Conservation (phyloP, 2,113 vertebrate genomes). For the Scartelaos histophorus region DNA sequence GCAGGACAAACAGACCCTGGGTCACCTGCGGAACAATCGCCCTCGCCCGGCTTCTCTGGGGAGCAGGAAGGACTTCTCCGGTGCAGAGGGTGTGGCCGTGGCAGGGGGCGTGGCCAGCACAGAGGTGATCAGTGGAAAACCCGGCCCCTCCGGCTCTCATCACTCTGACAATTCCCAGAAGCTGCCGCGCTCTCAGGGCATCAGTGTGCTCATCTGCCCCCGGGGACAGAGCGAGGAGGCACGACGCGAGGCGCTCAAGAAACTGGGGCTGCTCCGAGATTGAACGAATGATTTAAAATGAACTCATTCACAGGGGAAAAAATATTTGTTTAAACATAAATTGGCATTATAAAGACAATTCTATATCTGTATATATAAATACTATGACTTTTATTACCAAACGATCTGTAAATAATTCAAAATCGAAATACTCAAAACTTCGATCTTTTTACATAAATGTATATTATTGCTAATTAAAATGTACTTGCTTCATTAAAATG, state of each 20-base stretch:
- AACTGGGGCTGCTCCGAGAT: conserved; percentile 88
- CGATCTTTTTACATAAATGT: neutral
- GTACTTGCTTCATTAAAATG: neutral
- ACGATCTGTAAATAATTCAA: conserved; percentile 7
- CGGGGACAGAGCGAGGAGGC: conserved; percentile 72
- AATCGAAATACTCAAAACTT: neutral
- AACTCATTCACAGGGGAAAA: neutral
- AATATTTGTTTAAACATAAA: conserved; percentile 24
- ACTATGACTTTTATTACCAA: neutral
- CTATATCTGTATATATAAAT: neutral
- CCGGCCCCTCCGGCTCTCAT: conserved; percentile 45
- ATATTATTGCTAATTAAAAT: neutral
- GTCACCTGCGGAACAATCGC: conserved; percentile 65
- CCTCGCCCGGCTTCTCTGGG: conserved; percentile 80
- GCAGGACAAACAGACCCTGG: conserved; percentile 31
- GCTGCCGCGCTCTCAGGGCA: conserved; percentile 74
- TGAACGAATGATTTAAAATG: conserved; percentile 46
- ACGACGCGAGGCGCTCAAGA: conserved; percentile 84
- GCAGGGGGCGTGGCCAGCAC: conserved; percentile 26
- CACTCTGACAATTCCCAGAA: conserved; percentile 55
- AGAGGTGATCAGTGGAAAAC: conserved; percentile 42
- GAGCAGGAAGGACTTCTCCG: conserved; percentile 75
- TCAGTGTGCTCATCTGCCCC: conserved; percentile 89
- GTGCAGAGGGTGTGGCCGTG: conserved; percentile 16
- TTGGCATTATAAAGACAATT: conserved; percentile 2